A percentile compares a stretch with the other conserved stretches of the same genome.
Evolutionary conservation across 2,113 vertebrate species (phyloP).

Genomic region (Rhea pennata): DNA sequence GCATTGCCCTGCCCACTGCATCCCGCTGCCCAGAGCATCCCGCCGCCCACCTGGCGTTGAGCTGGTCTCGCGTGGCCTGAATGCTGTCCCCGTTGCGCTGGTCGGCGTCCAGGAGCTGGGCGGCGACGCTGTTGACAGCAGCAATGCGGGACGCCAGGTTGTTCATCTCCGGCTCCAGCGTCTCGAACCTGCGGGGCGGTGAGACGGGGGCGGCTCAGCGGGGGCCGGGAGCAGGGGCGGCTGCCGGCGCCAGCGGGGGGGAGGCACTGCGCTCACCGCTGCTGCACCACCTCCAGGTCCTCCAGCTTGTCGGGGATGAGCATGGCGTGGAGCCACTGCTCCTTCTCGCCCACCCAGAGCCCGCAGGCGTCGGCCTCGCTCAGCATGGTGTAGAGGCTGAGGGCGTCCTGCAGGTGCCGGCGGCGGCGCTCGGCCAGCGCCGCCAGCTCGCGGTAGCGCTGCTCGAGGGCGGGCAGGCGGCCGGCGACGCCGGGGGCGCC

Average conservation of each 20-base stretch:
- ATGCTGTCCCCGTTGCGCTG: conserved; percentile 87
- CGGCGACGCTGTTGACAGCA: conserved; percentile 85
- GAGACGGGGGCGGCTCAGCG: neutral
- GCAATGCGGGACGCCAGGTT: conserved; percentile 82
- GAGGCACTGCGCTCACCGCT: conserved; percentile 76
- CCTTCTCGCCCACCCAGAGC: conserved; percentile 94
- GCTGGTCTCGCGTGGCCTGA: conserved; percentile 84
- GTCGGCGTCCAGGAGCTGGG: conserved; percentile 83
- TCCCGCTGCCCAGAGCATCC: neutral
- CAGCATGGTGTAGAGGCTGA: conserved; percentile 89
- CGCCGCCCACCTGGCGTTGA: conserved; percentile 75
- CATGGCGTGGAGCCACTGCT: conserved; percentile 91
- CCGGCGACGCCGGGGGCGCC: conserved; percentile 74
- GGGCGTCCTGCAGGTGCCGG: conserved; percentile 85
- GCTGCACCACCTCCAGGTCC: conserved; percentile 95
- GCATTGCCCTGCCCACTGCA: no score
- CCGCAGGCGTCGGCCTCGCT: conserved; percentile 92
- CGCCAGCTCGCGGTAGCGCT: conserved; percentile 84
- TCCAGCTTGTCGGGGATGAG: conserved; percentile 90
- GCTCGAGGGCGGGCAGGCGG: conserved; percentile 84
- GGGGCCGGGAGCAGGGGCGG: neutral
- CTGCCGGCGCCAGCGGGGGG: no score
- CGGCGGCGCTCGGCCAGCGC: conserved; percentile 79
- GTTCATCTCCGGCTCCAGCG: conserved; percentile 95
- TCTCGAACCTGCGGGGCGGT: conserved; percentile 86